Evolutionary conservation across 2,113 vertebrate genomes (phyloP).

Genomic region (Callipepla californica): DNA sequence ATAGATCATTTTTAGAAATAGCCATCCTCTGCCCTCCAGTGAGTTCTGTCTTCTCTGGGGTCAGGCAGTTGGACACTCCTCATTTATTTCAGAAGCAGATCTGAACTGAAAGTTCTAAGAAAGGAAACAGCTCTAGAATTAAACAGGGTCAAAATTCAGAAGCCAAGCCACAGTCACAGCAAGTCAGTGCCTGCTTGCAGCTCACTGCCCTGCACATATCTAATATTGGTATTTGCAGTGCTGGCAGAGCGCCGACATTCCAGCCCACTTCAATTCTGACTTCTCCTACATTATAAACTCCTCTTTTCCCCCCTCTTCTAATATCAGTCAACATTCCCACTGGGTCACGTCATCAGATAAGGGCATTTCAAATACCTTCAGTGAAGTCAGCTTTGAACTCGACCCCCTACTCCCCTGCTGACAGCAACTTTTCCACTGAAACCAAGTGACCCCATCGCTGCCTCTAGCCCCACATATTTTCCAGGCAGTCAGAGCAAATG

Average conservation of each 20-base stretch:
- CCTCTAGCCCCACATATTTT: neutral
- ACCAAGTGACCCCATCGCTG: neutral
- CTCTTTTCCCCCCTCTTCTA: neutral
- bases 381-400: neutral
- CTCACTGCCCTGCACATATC: neutral
- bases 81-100: constrained; percentile 4
- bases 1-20: constrained; percentile 6
- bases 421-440: constrained; percentile 18
- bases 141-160: constrained; percentile 29
- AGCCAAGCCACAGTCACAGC: neutral
- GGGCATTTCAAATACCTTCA: neutral
- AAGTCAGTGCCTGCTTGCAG: neutral
- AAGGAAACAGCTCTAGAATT: neutral
- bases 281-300: neutral
- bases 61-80: neutral
- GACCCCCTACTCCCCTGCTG: neutral
- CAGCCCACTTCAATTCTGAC: neutral
- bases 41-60: neutral
- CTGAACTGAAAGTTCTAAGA: neutral
- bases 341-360: neutral
- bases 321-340: neutral
- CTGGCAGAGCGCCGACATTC: neutral
- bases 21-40: neutral
- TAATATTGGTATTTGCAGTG: neutral
- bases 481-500: neutral